Evolutionary conservation across 1,140 invertebrate species (phyloP), one percentile per base, ranked within the genome.

Genomic region (Hycleus cichorii): DNA sequence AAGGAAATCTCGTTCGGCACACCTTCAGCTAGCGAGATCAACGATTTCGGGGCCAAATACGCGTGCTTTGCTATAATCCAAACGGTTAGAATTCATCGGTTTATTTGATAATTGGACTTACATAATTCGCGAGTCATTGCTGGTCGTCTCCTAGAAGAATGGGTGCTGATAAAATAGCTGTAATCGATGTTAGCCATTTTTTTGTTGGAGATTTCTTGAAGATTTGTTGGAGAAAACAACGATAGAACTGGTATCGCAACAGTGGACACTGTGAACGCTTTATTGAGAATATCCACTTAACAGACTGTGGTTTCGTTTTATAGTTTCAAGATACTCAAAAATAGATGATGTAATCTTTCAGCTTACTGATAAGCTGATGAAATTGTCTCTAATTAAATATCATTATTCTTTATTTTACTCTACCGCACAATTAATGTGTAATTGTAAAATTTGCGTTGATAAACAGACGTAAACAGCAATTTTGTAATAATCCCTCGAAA

Each of bases 1-100:
- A 90, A 90, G 3, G 87, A 81, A 12, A 79, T 72, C 52, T 87
- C 83, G 64, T 90, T 90, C 1, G 89, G 88, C 79, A 89, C 83
- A 1, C 88, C 88, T 57, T 88, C 84, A 0, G 87, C 88, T 56
- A 91, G 74, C 1, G 86, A 88, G 9, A 91, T 82, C 47, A 84
- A 76, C 27, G 79, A 78, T 44, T 83, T 81, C 39, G 83, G 80
- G 44, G 83, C 79, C 39, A 80, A 78, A 61, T 86, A 84, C 10
- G 84, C 75, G 5, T 85, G 74, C 58, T 83, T 82, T 18, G 84
- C 86, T 88, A 70, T 4, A 58, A 70, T 60, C 4, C 1, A 3
- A 42, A n/a, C 39, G 39, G 2, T 39, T 42, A 58, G 43, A 4
- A 18, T 44, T 2, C 8, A 11, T 24, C 1, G 11, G 1, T 11